These are phyloP conservation scores for Neodiprion pinetum DNA, from an alignment of 1,140 invertebrate genomes.

Conservation along the genomic window DNA sequence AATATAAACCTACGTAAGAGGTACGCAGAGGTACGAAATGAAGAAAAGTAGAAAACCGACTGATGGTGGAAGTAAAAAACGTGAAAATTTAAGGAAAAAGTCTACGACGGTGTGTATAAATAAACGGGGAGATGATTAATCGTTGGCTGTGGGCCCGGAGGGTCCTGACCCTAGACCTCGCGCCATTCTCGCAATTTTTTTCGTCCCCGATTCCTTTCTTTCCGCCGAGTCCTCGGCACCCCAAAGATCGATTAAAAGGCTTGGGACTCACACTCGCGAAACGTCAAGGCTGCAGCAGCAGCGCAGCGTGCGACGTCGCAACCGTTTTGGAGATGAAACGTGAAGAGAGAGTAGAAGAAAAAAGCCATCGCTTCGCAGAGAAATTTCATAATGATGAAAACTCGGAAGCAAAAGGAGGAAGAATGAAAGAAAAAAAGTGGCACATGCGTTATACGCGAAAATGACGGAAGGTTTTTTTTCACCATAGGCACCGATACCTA, in stretches of 20 bases:
- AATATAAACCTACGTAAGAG: constrained; percentile 22
- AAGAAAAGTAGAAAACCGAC: constrained; percentile 16
- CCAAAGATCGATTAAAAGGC: constrained; percentile 1
- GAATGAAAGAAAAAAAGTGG: too few relatives aligned
- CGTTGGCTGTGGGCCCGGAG: constrained; percentile 41
- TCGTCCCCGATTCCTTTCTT: constrained; percentile 30
- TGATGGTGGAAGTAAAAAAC: constrained; percentile 29
- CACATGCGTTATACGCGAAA: too few relatives aligned
- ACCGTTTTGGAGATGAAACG: too few relatives aligned
- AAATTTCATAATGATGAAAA: not conserved
- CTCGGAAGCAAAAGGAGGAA: not conserved
- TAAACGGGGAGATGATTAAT: constrained; percentile 57
- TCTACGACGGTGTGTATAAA: constrained; percentile 39
- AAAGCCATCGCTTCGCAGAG: not conserved
- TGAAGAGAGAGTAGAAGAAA: not conserved
- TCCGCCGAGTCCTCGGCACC: constrained; percentile 14
- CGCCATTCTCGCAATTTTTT: constrained; percentile 35
- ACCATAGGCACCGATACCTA: too few relatives aligned
- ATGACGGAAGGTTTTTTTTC: not conserved
- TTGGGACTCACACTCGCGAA: too few relatives aligned
- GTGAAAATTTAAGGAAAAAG: constrained; percentile 23
- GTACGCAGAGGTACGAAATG: not conserved
- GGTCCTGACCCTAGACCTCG: constrained; percentile 30
- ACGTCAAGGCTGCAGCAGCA: not conserved
- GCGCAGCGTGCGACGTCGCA: not conserved